These are phyloP conservation scores for Venusia cambrica DNA, from an alignment of 2,888 invertebrate genomes.

Conservation along the genomic window DNA sequence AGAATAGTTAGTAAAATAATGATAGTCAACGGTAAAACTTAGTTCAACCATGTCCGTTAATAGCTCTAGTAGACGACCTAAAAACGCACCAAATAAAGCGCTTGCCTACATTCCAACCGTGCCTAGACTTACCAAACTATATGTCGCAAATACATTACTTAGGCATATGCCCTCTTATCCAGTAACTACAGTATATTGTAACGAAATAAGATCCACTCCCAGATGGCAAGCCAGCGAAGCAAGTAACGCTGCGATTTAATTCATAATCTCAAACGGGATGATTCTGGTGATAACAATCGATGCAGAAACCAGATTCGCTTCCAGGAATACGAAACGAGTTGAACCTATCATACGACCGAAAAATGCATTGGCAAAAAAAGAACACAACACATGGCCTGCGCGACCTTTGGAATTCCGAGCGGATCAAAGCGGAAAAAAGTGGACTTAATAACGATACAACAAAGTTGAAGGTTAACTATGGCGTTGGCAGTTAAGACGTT, in stretches of 20 bases:
- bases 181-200: slow-evolving; percentile 39
- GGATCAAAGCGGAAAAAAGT: slow-evolving; percentile 27
- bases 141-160: slow-evolving; percentile 43
- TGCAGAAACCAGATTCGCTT: slow-evolving; percentile 34
- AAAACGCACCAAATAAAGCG: slow-evolving; percentile 45
- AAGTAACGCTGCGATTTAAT: slow-evolving; percentile 21
- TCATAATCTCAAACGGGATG: slow-evolving; percentile 27
- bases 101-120: slow-evolving; percentile 48
- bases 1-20: slow-evolving; percentile 8
- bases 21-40: slow-evolving; percentile 10
- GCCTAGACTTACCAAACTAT: slow-evolving; percentile 46
- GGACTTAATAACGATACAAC: slow-evolving; percentile 25
- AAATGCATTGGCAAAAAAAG: slow-evolving; percentile 70
- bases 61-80: slow-evolving; percentile 24
- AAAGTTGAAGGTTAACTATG: slow-evolving; percentile 36
- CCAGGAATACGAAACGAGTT: slow-evolving; percentile 41
- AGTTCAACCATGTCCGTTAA: slow-evolving; percentile 15
- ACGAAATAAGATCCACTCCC: slow-evolving; percentile 48
- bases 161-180: slow-evolving; percentile 55
- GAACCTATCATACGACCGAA: slow-evolving; percentile 54
- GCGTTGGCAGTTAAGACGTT: slow-evolving; percentile 40
- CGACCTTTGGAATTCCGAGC: slow-evolving; percentile 71
- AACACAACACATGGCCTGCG: slow-evolving; percentile 61
- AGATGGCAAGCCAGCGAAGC: slow-evolving; percentile 33
- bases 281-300: slow-evolving; percentile 35